Evolutionary conservation across 2,797 vertebrate species (phyloP).

Genomic region (Tympanoctomys barrerae): DNA sequence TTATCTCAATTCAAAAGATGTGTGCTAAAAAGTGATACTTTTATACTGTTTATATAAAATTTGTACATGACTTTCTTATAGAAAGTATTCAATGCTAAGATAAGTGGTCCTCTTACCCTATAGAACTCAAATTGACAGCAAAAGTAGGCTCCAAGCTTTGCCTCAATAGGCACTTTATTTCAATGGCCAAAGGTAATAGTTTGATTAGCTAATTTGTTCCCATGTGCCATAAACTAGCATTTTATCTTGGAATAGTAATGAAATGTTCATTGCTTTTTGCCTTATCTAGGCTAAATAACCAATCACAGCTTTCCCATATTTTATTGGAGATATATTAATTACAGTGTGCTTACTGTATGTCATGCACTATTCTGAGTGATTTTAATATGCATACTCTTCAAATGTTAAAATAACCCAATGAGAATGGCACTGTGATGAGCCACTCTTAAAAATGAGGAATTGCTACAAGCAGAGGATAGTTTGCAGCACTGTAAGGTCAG

Average conservation of each 20-base stretch:
- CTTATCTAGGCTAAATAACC: not conserved
- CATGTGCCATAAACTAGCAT: not conserved
- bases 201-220: constrained; percentile 14
- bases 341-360: not conserved
- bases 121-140: not conserved
- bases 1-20: constrained; percentile 49
- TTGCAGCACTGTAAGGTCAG: not conserved
- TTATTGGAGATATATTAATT: constrained; percentile 44
- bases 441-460: not conserved
- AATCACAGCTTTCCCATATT: constrained; percentile 7
- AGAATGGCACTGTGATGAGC: not conserved
- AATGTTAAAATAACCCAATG: not conserved
- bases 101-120: not conserved
- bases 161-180: not conserved
- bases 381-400: not conserved
- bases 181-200: not conserved
- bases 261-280: not conserved
- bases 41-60: constrained; percentile 27
- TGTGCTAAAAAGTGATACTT: constrained; percentile 39
- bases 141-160: not conserved
- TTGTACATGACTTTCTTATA: constrained; percentile 32
- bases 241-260: not conserved
- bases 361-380: not conserved
- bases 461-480: not conserved
- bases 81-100: constrained; percentile 2